phyloP scores from a whole-genome alignment of 2,888 invertebrate species.

The Yponomeuta plumbellus region DNA sequence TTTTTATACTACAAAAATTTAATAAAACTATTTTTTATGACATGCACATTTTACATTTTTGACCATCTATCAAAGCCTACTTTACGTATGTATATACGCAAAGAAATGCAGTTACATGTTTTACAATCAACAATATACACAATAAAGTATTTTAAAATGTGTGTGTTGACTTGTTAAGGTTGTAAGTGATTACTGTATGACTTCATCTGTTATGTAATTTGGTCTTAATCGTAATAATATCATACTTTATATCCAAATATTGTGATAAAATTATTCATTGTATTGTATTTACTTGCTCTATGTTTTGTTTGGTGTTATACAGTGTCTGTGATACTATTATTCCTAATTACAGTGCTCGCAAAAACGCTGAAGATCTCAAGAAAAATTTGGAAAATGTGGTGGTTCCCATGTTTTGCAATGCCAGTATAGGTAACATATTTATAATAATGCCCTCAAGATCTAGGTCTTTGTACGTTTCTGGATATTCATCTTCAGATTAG shows the following conservation, averaged over 20 bases:
- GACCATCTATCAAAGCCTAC: too few species aligned
- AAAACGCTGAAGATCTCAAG: constrained; percentile 95
- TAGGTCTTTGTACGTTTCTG: constrained; percentile 51
- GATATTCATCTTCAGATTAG: constrained; percentile 51
- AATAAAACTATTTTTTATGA: too few species aligned
- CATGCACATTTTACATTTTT: too few species aligned
- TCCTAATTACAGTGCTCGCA: constrained; percentile 90
- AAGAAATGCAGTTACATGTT: too few species aligned
- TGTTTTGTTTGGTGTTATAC: constrained; percentile 38
- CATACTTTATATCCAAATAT: background rate
- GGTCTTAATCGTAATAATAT: background rate
- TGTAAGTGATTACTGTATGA: background rate
- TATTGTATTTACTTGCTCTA: constrained; percentile 7
- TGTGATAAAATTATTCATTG: background rate
- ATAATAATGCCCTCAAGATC: constrained; percentile 73
- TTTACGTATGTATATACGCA: too few species aligned
- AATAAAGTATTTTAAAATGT: too few species aligned
- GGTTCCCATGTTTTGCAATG: constrained; percentile 98
- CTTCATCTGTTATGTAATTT: background rate
- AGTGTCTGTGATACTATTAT: constrained; percentile 75
- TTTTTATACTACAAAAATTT: too few species aligned
- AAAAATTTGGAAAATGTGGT: constrained; percentile 96
- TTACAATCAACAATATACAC: too few species aligned
- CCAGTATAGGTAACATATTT: constrained; percentile 84
- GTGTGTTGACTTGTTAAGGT: background rate